Percentiles rank a stretch among this genome's conserved stretches.
phyloP scores from a whole-genome alignment of 2,113 vertebrate species.

The Nibea albiflora region DNA sequence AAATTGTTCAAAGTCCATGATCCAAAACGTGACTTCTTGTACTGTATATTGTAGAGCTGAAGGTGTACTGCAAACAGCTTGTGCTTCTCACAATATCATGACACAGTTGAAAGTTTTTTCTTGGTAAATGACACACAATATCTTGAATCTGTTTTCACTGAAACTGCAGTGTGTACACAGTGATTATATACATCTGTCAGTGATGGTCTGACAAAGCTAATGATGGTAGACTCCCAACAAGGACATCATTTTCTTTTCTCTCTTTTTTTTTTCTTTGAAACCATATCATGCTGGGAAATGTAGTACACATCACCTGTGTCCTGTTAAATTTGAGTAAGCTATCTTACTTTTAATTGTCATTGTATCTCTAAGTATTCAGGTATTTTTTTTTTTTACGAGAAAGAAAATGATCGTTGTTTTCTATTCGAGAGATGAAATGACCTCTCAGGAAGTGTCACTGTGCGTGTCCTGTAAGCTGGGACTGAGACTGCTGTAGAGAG shows the following conservation, averaged over 20 bases:
- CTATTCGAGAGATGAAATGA: slow-evolving; percentile 43
- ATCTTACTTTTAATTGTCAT: slow-evolving; percentile 45
- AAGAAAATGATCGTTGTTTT: slow-evolving; percentile 47
- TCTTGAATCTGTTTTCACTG: slow-evolving; percentile 46
- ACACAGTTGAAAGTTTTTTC: slow-evolving; percentile 7
- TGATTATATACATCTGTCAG: slow-evolving; percentile 18
- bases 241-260: not conserved
- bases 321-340: slow-evolving; percentile 53
- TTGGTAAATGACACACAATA: slow-evolving; percentile 11
- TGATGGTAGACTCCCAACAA: slow-evolving; percentile 39
- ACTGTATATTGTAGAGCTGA: slow-evolving; percentile 48
- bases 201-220: slow-evolving; percentile 46
- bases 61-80: slow-evolving; percentile 20
- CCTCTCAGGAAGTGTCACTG: slow-evolving; percentile 62
- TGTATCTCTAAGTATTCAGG: slow-evolving; percentile 73
- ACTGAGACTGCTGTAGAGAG: slow-evolving; percentile 40
- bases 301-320: slow-evolving; percentile 34
- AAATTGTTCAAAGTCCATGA: slow-evolving; percentile 19
- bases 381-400: slow-evolving; percentile 52
- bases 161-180: slow-evolving; percentile 33
- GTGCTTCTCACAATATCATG: slow-evolving; percentile 4
- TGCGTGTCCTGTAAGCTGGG: slow-evolving; percentile 51
- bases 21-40: slow-evolving; percentile 32
- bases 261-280: not conserved
- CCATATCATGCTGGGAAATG: slow-evolving; percentile 32